Percentiles rank a stretch among this genome's conserved stretches.
These are phyloP conservation scores for Melanostoma mellinum DNA, from an alignment of 2,888 invertebrate species.

Conservation along the genomic window DNA sequence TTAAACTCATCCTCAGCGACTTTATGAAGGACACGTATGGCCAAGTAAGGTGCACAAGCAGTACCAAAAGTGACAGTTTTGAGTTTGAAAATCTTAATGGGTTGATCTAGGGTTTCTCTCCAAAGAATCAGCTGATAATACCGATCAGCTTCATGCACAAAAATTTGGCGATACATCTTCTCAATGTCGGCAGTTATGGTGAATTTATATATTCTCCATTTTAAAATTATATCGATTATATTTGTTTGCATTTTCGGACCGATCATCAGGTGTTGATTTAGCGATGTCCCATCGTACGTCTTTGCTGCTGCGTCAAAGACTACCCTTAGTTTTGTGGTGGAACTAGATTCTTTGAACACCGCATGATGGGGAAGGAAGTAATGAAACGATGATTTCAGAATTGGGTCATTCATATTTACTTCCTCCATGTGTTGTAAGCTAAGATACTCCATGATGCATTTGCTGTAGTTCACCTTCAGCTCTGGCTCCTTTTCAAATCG, in stretches of 20 bases:
- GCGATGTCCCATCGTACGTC: slow-evolving; percentile 17
- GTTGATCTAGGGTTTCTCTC: slow-evolving; percentile 26
- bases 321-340: no score
- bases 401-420: background rate
- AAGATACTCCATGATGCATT: background rate
- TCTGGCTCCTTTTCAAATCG: background rate
- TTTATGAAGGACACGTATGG: no score
- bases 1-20: background rate
- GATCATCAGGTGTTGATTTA: slow-evolving; percentile 10
- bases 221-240: background rate
- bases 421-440: slow-evolving; percentile 4
- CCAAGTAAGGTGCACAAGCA: slow-evolving; percentile 9
- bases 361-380: slow-evolving; percentile 17
- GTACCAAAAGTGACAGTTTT: slow-evolving; percentile 47
- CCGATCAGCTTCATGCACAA: background rate
- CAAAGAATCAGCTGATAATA: slow-evolving; percentile 37
- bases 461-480: background rate
- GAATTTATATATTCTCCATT: background rate
- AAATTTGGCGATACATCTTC: slow-evolving; percentile 15
- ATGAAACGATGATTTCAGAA: background rate
- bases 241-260: slow-evolving; percentile 20
- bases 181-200: background rate
- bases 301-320: background rate
- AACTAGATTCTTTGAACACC: slow-evolving; percentile 1
- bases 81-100: slow-evolving; percentile 15